Percentiles rank a stretch among this genome's conserved stretches.
These are phyloP conservation scores for Limenitis camilla DNA, from an alignment of 2,888 invertebrate species.

Conservation along the genomic window DNA sequence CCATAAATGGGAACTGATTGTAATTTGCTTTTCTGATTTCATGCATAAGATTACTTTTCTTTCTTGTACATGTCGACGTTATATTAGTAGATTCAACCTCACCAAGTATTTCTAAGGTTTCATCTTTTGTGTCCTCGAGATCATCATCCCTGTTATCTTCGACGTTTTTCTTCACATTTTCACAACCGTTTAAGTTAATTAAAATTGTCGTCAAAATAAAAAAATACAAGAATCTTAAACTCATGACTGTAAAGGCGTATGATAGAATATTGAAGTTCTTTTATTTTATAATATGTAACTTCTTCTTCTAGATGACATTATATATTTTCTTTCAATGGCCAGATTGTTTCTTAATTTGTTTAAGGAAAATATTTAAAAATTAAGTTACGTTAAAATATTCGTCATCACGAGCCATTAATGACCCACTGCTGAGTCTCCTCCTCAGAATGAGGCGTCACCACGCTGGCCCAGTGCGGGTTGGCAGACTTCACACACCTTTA, in stretches of 20 bases:
- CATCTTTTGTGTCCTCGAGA: conserved; percentile 48
- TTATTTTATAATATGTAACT: conserved; percentile 45
- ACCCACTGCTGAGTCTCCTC: too few relatives aligned
- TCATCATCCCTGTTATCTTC: conserved; percentile 54
- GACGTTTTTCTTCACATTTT: conserved; percentile 55
- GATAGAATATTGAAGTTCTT: conserved; percentile 32
- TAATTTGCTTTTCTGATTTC: conserved; percentile 44
- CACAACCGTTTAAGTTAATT: conserved; percentile 36
- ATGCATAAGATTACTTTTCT: conserved; percentile 51
- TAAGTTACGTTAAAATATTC: too few relatives aligned
- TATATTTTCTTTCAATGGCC: conserved; percentile 1
- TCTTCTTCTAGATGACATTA: conserved; percentile 19
- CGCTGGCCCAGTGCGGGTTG: too few relatives aligned
- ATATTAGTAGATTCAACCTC: conserved; percentile 40
- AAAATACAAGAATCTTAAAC: conserved; percentile 34
- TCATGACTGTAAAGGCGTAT: conserved; percentile 34
- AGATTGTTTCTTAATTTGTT: not conserved
- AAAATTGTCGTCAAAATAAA: conserved; percentile 37
- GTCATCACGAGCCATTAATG: too few relatives aligned
- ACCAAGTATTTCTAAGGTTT: conserved; percentile 47
- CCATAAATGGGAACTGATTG: conserved; percentile 59
- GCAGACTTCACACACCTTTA: too few relatives aligned
- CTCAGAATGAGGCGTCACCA: too few relatives aligned
- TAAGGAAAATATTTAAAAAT: not conserved
- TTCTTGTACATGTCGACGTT: conserved; percentile 47